A percentile compares a stretch with the other conserved stretches of the same genome.
phyloP scores from a whole-genome alignment of 1,140 invertebrate species.

The Solenopsis fugax region DNA sequence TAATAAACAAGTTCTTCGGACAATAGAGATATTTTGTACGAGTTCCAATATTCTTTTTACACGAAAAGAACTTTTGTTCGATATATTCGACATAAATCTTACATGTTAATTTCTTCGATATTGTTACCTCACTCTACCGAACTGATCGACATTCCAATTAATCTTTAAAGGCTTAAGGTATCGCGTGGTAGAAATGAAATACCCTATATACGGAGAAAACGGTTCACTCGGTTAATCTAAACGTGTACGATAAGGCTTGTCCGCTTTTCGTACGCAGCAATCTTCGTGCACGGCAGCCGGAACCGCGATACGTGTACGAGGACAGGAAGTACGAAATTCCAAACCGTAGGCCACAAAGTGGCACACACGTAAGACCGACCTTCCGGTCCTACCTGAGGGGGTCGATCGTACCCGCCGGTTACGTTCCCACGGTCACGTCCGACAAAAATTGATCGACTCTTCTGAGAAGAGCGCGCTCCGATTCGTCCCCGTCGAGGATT shows the following conservation, averaged over 20 bases:
- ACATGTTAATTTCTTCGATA: neutral
- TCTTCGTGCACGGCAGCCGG: conserved; percentile 42
- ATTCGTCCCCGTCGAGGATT: neutral
- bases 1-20: neutral
- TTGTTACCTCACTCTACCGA: neutral
- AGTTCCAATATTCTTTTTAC: neutral
- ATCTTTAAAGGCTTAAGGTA: neutral
- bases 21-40: neutral
- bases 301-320: conserved; percentile 57
- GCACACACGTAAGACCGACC: conserved; percentile 69
- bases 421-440: conserved; percentile 76
- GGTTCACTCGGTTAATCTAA: neutral
- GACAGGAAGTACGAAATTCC: conserved; percentile 82
- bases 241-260: neutral
- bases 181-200: conserved; percentile 1
- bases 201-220: neutral
- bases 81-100: neutral
- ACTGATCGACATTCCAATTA: neutral
- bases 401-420: conserved; percentile 66
- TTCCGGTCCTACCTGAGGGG: conserved; percentile 72
- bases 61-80: neutral
- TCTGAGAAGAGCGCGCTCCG: conserved; percentile 2
- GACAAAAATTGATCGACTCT: conserved; percentile 67
- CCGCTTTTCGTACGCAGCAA: conserved; percentile 19
- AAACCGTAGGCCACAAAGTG: conserved; percentile 73